Evolutionary conservation across 2,888 invertebrate genomes (phyloP), one percentile per base, ranked within the genome.

Genomic region (Stramonita haemastoma): DNA sequence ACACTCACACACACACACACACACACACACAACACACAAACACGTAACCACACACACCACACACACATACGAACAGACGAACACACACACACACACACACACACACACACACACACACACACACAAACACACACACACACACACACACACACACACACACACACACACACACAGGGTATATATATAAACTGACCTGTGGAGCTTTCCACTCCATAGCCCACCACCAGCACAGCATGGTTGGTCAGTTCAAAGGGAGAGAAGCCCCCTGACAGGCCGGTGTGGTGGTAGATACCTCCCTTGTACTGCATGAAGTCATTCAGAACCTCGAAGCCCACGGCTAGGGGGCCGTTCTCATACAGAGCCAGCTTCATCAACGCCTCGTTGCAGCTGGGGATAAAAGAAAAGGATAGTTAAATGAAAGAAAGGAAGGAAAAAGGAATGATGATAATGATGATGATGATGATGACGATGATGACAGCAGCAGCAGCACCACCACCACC

Each of bases 191-290:
- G 17, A 89, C 89, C 89, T 60, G 89, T 93, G 87, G 90, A 89
- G 1, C 22, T 8, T 57, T 96, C 96, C 0, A 91, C 93, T 0
- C 96, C 96, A 92, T 96, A 96, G 5, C 96, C 96, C 26, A 96
- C 96, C 46, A 96, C 91, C 46, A 96, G 93, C 6, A 96, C 96
- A 26, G 96, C 96, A 91, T 96, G 96, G 93, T 96, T 96, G 26
- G 96, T 96, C 83, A 95, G 92, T 94, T 96, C 95, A 91, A 96
- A 96, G 8, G 96, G 96, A 90, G 96, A 96, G 93, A 96, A 96
- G 85, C 89, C 89, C 13, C 81, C 93, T 94, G 84, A 95, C 94
- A 17, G 90, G 87, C 0, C 95, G 90, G 95, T 96, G 92, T 96
- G 96, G 29, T 96, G 96, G 92, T 97, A 96, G 83, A 97, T 95